These are phyloP conservation scores for Bufo gargarizans DNA, from an alignment of 2,113 vertebrate genomes.

Conservation along the genomic window DNA sequence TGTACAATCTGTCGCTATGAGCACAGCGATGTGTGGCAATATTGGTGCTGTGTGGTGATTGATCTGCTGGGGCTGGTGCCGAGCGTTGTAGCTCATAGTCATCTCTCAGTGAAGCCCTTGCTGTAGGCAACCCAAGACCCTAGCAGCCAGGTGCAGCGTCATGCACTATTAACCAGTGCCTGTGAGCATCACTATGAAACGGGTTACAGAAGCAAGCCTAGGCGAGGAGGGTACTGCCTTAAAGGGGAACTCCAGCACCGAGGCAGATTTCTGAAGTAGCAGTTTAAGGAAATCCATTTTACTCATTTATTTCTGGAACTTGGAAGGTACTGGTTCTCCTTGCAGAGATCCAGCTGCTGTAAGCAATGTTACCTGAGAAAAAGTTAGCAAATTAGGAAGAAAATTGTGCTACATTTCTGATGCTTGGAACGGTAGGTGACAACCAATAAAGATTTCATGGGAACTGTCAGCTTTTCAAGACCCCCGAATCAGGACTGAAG, in stretches of 20 bases:
- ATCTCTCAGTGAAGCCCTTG: background rate
- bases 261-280: background rate
- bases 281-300: background rate
- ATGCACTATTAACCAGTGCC: conserved; percentile 20
- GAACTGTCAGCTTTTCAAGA: too few species aligned
- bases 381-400: too few species aligned
- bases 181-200: background rate
- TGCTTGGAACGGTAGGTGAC: background rate
- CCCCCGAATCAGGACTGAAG: too few species aligned
- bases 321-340: too few species aligned
- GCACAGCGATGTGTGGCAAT: background rate
- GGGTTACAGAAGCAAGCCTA: background rate
- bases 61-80: background rate
- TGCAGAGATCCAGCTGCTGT: too few species aligned
- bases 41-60: background rate
- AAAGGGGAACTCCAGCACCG: background rate
- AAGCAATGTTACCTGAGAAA: too few species aligned
- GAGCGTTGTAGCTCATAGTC: background rate
- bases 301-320: too few species aligned
- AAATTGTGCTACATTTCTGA: too few species aligned
- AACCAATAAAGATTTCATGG: background rate
- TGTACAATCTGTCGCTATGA: background rate
- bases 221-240: background rate
- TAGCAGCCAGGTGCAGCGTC: conserved; percentile 26
- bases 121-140: background rate